Conservation (phyloP, 2,113 vertebrate genomes). For the Laticauda laticaudata region DNA sequence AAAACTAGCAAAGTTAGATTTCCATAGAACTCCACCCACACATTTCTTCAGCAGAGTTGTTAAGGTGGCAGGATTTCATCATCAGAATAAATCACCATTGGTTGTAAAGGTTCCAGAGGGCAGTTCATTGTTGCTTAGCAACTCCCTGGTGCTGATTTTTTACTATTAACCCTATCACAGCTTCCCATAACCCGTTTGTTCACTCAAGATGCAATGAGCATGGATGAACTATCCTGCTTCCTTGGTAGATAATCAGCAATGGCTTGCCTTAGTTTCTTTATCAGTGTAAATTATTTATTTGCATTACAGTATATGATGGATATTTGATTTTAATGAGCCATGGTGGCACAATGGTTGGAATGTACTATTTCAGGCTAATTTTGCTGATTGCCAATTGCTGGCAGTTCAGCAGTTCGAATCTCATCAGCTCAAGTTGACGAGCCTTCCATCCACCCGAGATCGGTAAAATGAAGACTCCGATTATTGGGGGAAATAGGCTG, state of each 20-base stretch:
- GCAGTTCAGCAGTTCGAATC: too few relatives aligned
- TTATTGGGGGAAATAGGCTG: too few relatives aligned
- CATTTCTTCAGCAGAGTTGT: neutral
- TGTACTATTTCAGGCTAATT: too few relatives aligned
- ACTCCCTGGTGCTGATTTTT: slow-evolving; percentile 38
- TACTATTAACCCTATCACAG: slow-evolving; percentile 22
- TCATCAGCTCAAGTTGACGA: too few relatives aligned
- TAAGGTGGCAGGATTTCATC: neutral
- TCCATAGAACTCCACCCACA: neutral
- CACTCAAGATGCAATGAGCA: neutral
- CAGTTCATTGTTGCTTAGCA: slow-evolving; percentile 54
- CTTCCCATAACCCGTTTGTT: fast-evolving
- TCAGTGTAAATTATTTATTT: neutral
- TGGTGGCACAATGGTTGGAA: too few relatives aligned
- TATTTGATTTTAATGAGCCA: neutral
- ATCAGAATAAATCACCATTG: slow-evolving; percentile 31
- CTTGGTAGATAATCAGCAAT: neutral
- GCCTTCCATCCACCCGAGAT: too few relatives aligned
- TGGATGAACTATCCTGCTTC: neutral
- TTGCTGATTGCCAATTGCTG: too few relatives aligned
- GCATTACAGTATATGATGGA: neutral
- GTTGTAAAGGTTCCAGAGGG: slow-evolving; percentile 9
- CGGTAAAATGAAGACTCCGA: too few relatives aligned
- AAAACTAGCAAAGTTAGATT: neutral
- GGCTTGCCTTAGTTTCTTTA: neutral